Conservation (phyloP, 2,888 invertebrate genomes). For the Tetrapedia diversipes region DNA sequence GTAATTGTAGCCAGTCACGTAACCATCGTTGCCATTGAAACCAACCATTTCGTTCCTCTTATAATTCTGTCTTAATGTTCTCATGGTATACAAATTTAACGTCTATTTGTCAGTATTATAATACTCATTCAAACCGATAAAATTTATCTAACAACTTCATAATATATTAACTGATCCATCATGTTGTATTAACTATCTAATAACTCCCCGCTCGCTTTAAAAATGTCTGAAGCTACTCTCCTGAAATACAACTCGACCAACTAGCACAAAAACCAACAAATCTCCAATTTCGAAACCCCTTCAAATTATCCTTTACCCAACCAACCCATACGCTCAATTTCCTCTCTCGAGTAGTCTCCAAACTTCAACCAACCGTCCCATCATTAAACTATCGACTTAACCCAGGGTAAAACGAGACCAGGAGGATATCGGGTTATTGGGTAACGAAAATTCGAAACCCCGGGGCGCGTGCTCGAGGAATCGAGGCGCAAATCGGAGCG, state of each 20-base stretch:
- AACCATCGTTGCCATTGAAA: constrained; percentile 5
- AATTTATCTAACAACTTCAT: not conserved
- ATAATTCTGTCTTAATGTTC: not conserved
- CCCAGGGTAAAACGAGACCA: not conserved
- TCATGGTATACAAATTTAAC: not conserved
- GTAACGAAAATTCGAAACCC: constrained; percentile 4
- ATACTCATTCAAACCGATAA: not conserved
- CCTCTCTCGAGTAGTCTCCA: not conserved
- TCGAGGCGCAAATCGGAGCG: not conserved
- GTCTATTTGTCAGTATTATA: not conserved
- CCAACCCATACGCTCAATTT: not conserved
- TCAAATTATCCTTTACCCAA: not conserved
- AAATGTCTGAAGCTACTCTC: no score
- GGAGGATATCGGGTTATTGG: constrained; percentile 11
- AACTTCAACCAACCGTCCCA: not conserved
- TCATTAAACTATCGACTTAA: constrained; percentile 6
- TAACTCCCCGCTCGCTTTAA: no score
- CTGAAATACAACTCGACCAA: no score
- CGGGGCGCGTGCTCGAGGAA: not conserved
- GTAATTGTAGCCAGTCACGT: constrained; percentile 17
- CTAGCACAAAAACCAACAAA: no score
- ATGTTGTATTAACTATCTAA: no score
- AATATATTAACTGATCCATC: not conserved
- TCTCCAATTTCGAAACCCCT: no score
- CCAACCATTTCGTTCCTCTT: not conserved